Percentiles rank a stretch among this genome's conserved stretches.
Conservation (phyloP, 2,113 vertebrate genomes). For the Cynocephalus volans region DNA sequence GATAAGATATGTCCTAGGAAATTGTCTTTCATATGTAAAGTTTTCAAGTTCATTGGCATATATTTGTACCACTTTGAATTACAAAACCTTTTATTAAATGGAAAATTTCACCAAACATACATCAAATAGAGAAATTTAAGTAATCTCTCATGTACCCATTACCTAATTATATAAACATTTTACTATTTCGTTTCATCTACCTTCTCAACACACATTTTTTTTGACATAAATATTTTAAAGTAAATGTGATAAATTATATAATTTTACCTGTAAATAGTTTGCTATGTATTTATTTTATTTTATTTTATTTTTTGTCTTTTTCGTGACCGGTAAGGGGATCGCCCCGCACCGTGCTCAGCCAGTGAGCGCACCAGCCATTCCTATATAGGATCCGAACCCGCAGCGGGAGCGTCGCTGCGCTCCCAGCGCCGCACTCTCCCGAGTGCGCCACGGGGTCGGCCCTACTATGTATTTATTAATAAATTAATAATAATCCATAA, state of each 20-base stretch:
- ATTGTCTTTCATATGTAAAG: not conserved
- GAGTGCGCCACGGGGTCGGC: no score
- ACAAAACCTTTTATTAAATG: not conserved
- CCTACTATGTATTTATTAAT: not conserved
- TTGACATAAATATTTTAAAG: not conserved
- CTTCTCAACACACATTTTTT: not conserved
- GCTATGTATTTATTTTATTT: not conserved
- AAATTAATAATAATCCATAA: not conserved
- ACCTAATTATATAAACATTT: not conserved
- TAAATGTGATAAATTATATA: conserved; percentile 9
- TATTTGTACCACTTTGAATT: not conserved
- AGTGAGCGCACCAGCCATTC: no score
- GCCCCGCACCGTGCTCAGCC: no score
- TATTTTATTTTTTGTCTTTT: no score
- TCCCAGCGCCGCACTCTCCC: no score
- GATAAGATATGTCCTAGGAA: not conserved
- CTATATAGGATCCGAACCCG: no score
- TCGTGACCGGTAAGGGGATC: no score
- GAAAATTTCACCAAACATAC: not conserved
- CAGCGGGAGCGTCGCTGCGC: no score
- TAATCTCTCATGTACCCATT: not conserved
- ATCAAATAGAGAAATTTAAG: not conserved
- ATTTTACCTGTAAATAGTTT: not conserved
- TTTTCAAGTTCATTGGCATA: not conserved
- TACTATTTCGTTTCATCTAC: not conserved